Evolutionary conservation across 1,140 invertebrate genomes (phyloP).

Genomic region (Elymnias hypermnestra): DNA sequence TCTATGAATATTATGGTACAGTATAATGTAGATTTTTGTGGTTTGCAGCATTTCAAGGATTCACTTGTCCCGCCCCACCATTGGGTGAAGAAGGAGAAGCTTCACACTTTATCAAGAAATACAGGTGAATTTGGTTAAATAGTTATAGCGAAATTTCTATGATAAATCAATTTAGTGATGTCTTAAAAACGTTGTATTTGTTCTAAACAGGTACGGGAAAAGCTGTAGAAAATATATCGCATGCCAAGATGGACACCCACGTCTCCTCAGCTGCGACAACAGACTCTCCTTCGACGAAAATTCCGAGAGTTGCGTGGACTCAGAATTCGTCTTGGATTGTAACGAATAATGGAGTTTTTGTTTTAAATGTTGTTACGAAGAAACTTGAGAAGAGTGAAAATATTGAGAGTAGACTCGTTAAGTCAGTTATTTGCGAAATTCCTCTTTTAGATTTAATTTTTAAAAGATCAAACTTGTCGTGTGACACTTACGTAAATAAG

Average conservation of each 20-base stretch:
- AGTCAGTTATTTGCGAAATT: too few species aligned
- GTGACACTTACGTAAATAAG: background rate
- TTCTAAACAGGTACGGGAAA: slow-evolving; percentile 23
- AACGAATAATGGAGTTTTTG: slow-evolving; percentile 6
- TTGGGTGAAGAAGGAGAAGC: slow-evolving; percentile 11
- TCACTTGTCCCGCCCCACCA: slow-evolving; percentile 20
- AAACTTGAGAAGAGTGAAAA: too few species aligned
- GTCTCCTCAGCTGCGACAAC: slow-evolving; percentile 36
- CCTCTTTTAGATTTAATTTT: too few species aligned
- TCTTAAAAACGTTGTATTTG: background rate
- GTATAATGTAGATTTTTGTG: slow-evolving; percentile 1
- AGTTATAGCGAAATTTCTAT: background rate
- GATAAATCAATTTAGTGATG: background rate
- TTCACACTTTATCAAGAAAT: slow-evolving; percentile 18
- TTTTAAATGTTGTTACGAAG: background rate
- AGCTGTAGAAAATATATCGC: slow-evolving; percentile 40
- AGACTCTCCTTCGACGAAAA: slow-evolving; percentile 37
- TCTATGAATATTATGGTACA: too few species aligned
- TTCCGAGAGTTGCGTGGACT: slow-evolving; percentile 30
- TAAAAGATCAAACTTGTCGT: too few species aligned
- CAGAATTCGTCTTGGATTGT: slow-evolving; percentile 31
- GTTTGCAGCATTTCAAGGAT: slow-evolving; percentile 16
- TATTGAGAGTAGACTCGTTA: too few species aligned
- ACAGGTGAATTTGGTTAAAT: slow-evolving; percentile 16
- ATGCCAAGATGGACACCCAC: slow-evolving; percentile 31